Evolutionary conservation across 2,113 vertebrate species (phyloP).

Genomic region (Salminus brasiliensis): DNA sequence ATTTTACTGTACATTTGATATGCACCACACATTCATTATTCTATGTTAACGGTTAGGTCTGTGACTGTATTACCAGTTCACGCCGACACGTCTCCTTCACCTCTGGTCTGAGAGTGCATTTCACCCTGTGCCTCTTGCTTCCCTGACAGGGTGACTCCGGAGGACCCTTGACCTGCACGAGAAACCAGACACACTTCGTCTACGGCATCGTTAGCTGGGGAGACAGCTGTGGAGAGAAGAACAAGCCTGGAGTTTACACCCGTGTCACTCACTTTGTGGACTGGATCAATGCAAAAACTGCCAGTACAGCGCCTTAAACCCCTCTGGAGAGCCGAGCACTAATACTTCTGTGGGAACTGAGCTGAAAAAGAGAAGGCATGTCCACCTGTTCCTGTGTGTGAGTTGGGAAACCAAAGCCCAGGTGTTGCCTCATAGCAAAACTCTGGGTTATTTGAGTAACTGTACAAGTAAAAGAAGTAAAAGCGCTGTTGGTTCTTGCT

Average conservation of each 20-base stretch:
- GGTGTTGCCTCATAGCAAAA: neutral
- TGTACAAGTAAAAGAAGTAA: neutral
- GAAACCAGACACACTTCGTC: slow-evolving; percentile 65
- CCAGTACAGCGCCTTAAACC: neutral
- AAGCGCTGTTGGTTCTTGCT: neutral
- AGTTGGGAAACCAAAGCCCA: neutral
- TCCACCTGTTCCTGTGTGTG: too few relatives aligned
- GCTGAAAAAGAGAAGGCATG: neutral
- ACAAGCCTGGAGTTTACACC: slow-evolving; percentile 91
- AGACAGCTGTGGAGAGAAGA: slow-evolving; percentile 80
- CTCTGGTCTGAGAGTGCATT: too few relatives aligned
- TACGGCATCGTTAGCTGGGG: slow-evolving; percentile 97
- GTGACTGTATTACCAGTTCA: too few relatives aligned
- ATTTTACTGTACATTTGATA: too few relatives aligned
- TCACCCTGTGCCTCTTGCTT: too few relatives aligned
- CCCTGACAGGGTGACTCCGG: slow-evolving; percentile 90
- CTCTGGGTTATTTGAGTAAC: neutral
- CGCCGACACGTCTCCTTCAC: too few relatives aligned
- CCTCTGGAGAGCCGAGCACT: neutral
- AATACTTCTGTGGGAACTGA: neutral
- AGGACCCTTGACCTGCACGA: slow-evolving; percentile 86
- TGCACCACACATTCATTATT: too few relatives aligned
- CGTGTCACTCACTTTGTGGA: slow-evolving; percentile 77
- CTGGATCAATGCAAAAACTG: slow-evolving; percentile 83
- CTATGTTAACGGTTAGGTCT: too few relatives aligned